Conservation (phyloP, 1,140 invertebrate genomes). For the Micrasema longulum region DNA sequence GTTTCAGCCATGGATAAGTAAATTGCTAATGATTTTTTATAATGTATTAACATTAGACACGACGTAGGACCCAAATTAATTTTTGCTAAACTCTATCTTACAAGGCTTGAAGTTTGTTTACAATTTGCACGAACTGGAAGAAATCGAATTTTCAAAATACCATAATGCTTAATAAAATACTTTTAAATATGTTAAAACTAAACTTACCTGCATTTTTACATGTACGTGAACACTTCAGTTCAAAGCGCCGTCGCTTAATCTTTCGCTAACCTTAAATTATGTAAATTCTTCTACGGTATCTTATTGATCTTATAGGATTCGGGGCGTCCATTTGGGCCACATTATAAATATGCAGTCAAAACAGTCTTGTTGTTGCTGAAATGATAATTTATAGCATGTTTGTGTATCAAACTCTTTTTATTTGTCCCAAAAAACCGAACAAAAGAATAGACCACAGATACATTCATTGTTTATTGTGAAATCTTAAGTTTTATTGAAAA, state of each 20-base stretch:
- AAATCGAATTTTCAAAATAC: too few species aligned
- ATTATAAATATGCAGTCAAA: slow-evolving; percentile 1
- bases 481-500: background rate
- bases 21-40: too few species aligned
- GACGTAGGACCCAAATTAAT: too few species aligned
- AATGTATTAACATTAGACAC: too few species aligned
- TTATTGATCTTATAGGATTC: background rate
- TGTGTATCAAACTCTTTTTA: background rate
- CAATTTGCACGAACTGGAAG: too few species aligned
- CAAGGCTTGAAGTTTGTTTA: too few species aligned
- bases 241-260: background rate
- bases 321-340: background rate
- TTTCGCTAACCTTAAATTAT: slow-evolving; percentile 12
- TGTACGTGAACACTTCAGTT: background rate
- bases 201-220: background rate
- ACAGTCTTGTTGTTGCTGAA: background rate
- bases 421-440: too few species aligned
- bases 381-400: slow-evolving; percentile 15
- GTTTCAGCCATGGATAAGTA: too few species aligned
- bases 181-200: too few species aligned
- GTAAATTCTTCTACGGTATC: slow-evolving; percentile 17
- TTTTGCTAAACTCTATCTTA: too few species aligned
- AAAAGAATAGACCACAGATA: background rate
- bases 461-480: too few species aligned
- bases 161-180: too few species aligned